These are phyloP conservation scores for Grantiella picta DNA, from an alignment of 2,113 vertebrate species.

Conservation along the genomic window DNA sequence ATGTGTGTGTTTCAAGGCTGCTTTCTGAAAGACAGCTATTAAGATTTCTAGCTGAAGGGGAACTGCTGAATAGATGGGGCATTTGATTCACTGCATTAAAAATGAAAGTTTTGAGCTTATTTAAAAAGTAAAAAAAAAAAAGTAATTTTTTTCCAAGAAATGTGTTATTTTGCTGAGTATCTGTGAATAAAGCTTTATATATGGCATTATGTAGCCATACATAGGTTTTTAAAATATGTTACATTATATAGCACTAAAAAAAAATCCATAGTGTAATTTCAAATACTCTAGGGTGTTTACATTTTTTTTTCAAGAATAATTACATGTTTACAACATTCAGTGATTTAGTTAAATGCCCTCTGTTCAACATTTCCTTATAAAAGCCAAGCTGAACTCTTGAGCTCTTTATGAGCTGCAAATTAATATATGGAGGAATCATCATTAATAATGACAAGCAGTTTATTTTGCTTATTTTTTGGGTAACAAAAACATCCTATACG, in stretches of 20 bases:
- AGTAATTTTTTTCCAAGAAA: neutral
- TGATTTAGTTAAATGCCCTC: neutral
- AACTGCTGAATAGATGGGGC: neutral
- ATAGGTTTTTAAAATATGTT: neutral
- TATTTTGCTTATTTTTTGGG: neutral
- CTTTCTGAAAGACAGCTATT: neutral
- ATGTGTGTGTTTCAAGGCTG: neutral
- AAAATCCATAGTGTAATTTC: neutral
- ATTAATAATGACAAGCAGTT: slow-evolving; percentile 14
- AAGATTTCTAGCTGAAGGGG: neutral
- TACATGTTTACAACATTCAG: neutral
- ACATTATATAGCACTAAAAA: neutral
- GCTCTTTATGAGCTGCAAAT: neutral
- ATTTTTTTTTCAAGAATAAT: neutral
- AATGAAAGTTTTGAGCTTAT: neutral
- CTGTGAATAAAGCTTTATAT: neutral
- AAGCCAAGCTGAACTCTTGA: neutral
- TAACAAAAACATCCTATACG: neutral
- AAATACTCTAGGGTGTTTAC: neutral
- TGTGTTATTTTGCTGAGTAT: neutral
- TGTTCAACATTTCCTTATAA: neutral
- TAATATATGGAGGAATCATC: neutral
- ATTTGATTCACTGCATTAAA: neutral
- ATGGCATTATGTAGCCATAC: neutral
- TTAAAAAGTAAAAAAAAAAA: neutral